These are phyloP conservation scores for Lasiommata megera DNA, from an alignment of 2,888 invertebrate genomes.

Conservation along the genomic window DNA sequence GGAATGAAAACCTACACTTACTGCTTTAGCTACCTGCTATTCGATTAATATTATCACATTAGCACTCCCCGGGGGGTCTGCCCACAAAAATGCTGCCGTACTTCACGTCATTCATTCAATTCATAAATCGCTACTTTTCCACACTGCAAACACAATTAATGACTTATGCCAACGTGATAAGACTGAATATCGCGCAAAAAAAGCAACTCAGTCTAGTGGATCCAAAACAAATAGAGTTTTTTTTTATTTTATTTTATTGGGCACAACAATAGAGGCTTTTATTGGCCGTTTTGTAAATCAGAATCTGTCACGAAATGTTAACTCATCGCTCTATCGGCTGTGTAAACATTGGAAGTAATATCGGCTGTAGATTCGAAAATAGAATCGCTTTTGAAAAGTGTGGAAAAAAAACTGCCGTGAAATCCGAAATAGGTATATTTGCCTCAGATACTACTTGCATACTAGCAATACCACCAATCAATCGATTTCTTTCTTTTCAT, in stretches of 20 bases:
- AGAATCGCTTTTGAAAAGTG: not conserved
- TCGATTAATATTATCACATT: constrained; percentile 24
- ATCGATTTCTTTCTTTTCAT: no score
- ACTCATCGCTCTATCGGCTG: constrained; percentile 67
- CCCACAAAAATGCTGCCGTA: constrained; percentile 45
- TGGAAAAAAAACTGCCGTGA: not conserved
- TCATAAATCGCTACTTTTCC: constrained; percentile 31
- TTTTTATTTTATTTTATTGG: constrained; percentile 57
- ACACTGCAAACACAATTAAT: constrained; percentile 29
- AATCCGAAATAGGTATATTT: no score
- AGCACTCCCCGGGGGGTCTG: constrained; percentile 51
- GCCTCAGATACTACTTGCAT: no score
- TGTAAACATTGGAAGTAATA: constrained; percentile 54
- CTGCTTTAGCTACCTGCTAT: constrained; percentile 12
- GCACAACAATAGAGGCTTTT: constrained; percentile 63
- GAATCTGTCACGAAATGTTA: constrained; percentile 67
- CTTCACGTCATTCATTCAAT: constrained; percentile 50
- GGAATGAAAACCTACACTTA: not conserved
- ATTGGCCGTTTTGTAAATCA: constrained; percentile 73
- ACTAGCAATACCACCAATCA: no score
- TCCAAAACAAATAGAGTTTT: constrained; percentile 48
- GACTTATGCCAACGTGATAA: constrained; percentile 33
- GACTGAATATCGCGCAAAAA: constrained; percentile 25
- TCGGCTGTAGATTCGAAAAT: constrained; percentile 14
- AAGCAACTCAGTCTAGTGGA: constrained; percentile 34